A percentile compares a stretch with the other conserved stretches of the same genome.
Evolutionary conservation across 2,888 invertebrate species (phyloP).

Genomic region (Meiosimyza decipiens): DNA sequence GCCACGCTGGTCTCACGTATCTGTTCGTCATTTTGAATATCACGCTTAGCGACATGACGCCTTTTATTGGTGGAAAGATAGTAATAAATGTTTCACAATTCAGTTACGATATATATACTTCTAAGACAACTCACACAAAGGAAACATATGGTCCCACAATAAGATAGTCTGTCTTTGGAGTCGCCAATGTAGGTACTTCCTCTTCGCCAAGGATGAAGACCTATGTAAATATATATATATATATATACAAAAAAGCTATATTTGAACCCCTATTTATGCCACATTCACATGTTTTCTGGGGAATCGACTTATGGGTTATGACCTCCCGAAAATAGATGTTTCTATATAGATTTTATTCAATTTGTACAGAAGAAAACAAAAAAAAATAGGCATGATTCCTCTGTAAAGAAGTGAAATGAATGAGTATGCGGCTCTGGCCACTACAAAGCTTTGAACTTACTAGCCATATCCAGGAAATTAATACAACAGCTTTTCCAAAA

Average conservation of each 20-base stretch:
- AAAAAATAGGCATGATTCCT: too few relatives aligned
- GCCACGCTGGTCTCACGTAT: conserved; percentile 72
- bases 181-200: conserved; percentile 78
- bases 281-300: too few relatives aligned
- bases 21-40: conserved; percentile 78
- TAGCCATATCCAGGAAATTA: too few relatives aligned
- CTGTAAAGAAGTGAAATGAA: too few relatives aligned
- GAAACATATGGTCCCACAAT: conserved; percentile 71
- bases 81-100: not conserved
- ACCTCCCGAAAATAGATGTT: too few relatives aligned
- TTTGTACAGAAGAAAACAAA: too few relatives aligned
- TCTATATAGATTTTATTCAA: too few relatives aligned
- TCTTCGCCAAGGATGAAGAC: conserved; percentile 73
- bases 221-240: conserved; percentile 21
- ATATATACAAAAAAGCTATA: not conserved
- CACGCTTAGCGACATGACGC: conserved; percentile 69
- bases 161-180: conserved; percentile 73
- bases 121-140: conserved; percentile 50
- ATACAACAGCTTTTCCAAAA: too few relatives aligned
- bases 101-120: not conserved
- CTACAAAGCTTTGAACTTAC: too few relatives aligned
- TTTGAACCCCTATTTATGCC: too few relatives aligned
- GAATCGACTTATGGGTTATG: too few relatives aligned
- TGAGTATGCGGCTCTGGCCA: too few relatives aligned
- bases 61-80: conserved; percentile 54